Evolutionary conservation across 2,113 vertebrate genomes (phyloP).

Genomic region (Leptobrachium ailaonicum): DNA sequence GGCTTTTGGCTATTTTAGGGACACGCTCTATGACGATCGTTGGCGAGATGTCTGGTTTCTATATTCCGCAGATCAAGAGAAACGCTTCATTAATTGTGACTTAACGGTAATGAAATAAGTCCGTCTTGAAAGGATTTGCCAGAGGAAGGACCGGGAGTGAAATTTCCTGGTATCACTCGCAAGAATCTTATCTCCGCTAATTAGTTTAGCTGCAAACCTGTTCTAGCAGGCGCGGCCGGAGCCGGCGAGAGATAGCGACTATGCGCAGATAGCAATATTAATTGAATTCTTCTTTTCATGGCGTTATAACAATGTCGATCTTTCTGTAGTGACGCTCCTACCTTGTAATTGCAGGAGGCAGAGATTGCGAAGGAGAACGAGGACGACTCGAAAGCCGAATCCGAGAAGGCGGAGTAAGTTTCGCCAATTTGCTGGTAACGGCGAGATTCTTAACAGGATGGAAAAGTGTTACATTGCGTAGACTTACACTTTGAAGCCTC

Average conservation of each 20-base stretch:
- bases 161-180: constrained; percentile 29
- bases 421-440: background rate
- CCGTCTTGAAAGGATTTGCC: background rate
- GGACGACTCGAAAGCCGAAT: constrained; percentile 76
- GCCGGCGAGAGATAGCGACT: constrained; percentile 1
- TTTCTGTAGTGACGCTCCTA: constrained; percentile 40
- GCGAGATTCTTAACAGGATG: background rate
- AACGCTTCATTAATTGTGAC: no score
- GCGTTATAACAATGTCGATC: constrained; percentile 12
- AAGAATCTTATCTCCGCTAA: constrained; percentile 16
- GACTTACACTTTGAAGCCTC: background rate
- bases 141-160: background rate
- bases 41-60: no score
- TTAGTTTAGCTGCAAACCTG: constrained; percentile 18
- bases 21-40: no score
- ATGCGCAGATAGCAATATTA: constrained; percentile 17
- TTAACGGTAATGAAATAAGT: no score
- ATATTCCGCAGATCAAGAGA: no score
- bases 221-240: constrained; percentile 4
- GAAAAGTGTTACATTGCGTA: background rate
- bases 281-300: constrained; percentile 20
- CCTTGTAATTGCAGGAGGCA: constrained; percentile 66
- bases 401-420: constrained; percentile 95
- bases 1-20: no score
- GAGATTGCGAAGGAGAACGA: constrained; percentile 73